Evolutionary conservation across 2,888 invertebrate species (phyloP).

Genomic region (Galerucella pusilla): DNA sequence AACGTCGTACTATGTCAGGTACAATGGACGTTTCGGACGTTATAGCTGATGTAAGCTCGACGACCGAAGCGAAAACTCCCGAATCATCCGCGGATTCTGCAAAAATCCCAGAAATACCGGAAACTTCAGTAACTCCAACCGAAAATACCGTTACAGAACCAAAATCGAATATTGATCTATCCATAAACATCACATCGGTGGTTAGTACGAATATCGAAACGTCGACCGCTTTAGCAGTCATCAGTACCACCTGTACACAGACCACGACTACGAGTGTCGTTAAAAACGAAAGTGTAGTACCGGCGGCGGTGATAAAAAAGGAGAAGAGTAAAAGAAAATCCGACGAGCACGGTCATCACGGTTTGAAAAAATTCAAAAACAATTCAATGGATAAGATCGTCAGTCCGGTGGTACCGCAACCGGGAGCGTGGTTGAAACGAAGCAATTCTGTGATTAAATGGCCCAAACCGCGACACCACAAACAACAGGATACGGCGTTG

Average conservation of each 20-base stretch:
- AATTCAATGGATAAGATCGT: constrained; percentile 88
- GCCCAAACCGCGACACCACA: constrained; percentile 63
- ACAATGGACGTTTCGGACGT: constrained; percentile 47
- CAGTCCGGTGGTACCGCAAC: constrained; percentile 91
- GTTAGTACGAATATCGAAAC: neutral
- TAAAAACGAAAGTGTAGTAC: neutral
- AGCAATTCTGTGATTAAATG: constrained; percentile 61
- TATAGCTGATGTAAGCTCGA: constrained; percentile 65
- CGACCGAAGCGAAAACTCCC: constrained; percentile 66
- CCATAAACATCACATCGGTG: neutral
- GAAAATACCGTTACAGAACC: neutral
- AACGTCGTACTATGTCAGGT: constrained; percentile 69
- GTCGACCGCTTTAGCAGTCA: neutral
- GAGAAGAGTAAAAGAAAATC: constrained; percentile 68
- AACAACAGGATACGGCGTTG: constrained; percentile 61
- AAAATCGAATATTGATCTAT: neutral
- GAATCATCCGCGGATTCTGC: constrained; percentile 62
- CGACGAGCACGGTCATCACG: constrained; percentile 67
- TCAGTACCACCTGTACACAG: neutral
- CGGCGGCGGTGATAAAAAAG: constrained; percentile 11
- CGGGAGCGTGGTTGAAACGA: constrained; percentile 82
- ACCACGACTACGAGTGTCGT: neutral
- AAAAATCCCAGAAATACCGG: constrained; percentile 61
- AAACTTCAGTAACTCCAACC: neutral
- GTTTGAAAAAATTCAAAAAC: constrained; percentile 73